Evolutionary conservation across 2,113 vertebrate genomes (phyloP).

Genomic region (Cryptomyrus ogoouensis): DNA sequence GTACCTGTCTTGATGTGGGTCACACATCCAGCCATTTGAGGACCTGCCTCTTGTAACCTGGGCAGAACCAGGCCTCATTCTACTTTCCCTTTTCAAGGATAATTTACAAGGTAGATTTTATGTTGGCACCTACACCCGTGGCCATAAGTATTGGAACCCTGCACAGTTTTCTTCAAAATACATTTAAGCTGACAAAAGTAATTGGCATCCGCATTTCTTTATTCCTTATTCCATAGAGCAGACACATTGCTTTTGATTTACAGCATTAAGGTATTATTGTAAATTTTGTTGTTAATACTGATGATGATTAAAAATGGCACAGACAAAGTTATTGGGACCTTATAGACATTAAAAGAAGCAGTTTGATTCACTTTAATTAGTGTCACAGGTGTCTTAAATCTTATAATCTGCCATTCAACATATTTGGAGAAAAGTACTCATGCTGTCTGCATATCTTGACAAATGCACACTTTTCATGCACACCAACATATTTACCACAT

Average conservation of each 20-base stretch:
- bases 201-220: no score
- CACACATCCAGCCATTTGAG: background rate
- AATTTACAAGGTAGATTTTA: background rate
- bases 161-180: no score
- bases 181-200: no score
- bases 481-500: background rate
- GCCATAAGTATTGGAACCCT: background rate
- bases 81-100: background rate
- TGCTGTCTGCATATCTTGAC: background rate
- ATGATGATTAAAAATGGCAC: background rate
- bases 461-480: background rate
- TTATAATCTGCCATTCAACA: background rate
- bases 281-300: background rate
- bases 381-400: no score
- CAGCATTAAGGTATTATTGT: no score
- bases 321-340: background rate
- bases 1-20: background rate
- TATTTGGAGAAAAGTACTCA: background rate
- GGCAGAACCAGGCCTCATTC: background rate
- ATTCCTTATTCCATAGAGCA: no score
- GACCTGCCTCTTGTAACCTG: background rate
- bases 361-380: background rate
- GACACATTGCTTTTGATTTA: no score
- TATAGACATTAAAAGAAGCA: no score
- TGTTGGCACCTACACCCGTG: conserved; percentile 8